Conservation (phyloP, 2,113 vertebrate species). For the Anthoscopus minutus region DNA sequence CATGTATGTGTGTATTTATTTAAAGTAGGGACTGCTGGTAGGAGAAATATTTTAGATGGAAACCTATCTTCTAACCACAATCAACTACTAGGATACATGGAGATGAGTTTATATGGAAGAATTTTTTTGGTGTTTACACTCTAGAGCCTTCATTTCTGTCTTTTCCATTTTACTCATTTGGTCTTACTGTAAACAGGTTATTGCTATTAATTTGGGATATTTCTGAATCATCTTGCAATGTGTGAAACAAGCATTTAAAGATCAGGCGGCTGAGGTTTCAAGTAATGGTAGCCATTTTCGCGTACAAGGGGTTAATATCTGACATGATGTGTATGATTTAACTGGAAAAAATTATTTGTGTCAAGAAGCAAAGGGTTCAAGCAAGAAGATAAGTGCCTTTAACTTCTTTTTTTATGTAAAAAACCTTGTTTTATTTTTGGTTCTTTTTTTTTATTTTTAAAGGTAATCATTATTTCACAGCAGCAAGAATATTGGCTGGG, state of each 20-base stretch:
- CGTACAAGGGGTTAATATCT: not conserved
- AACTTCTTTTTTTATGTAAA: not conserved
- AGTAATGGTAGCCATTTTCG: not conserved
- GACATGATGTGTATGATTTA: not conserved
- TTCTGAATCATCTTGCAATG: not conserved
- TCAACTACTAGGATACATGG: not conserved
- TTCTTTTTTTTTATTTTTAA: not conserved
- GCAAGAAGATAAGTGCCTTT: not conserved
- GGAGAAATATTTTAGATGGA: not conserved
- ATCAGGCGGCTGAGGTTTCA: not conserved
- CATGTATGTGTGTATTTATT: not conserved
- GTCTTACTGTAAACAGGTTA: not conserved
- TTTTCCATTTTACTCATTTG: not conserved
- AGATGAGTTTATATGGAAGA: not conserved
- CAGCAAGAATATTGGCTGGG: not conserved
- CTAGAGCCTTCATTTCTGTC: not conserved
- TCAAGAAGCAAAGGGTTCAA: not conserved
- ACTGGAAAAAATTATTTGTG: not conserved
- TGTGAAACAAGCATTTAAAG: not conserved
- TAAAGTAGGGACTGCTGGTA: not conserved
- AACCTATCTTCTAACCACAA: not conserved
- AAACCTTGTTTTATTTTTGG: not conserved
- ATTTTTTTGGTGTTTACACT: not conserved
- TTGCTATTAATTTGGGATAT: not conserved
- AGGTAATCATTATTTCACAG: not conserved